Evolutionary conservation across 2,113 vertebrate genomes (phyloP).

Genomic region (Calidris pugnax): DNA sequence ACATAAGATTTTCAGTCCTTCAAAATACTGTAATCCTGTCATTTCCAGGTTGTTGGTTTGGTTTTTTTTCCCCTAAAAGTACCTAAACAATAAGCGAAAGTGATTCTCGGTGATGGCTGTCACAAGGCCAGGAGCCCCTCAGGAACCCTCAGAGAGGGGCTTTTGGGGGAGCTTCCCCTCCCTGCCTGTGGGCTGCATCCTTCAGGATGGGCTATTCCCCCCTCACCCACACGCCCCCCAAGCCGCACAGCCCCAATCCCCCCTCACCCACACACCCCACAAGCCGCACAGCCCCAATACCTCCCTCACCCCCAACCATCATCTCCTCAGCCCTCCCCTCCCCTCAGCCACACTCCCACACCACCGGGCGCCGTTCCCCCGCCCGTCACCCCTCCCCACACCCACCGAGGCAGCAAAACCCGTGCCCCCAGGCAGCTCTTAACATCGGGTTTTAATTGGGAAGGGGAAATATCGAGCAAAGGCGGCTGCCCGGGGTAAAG

Average conservation of each 20-base stretch:
- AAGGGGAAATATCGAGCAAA: accelerated
- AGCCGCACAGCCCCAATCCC: too few species aligned
- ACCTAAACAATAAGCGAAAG: not conserved
- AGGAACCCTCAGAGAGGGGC: not conserved
- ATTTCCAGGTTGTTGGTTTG: not conserved
- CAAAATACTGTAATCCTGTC: not conserved
- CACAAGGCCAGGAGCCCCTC: accelerated
- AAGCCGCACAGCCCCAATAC: too few species aligned
- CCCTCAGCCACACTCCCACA: not conserved
- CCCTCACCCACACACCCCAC: too few species aligned
- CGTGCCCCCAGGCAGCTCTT: too few species aligned
- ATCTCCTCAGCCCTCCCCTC: not conserved
- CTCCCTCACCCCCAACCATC: too few species aligned
- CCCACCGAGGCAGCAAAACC: not conserved
- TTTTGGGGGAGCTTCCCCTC: too few species aligned
- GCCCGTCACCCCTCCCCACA: not conserved
- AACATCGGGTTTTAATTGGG: accelerated
- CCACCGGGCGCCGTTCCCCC: not conserved
- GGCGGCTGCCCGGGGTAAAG: accelerated
- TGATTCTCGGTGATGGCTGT: not conserved
- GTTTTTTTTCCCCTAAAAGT: not conserved
- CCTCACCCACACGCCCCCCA: too few species aligned
- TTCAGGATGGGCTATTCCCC: accelerated
- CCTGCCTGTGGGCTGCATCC: not conserved
- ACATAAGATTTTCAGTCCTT: not conserved